Evolutionary conservation across 2,113 vertebrate genomes (phyloP).

Genomic region (Pelodiscus sinensis): DNA sequence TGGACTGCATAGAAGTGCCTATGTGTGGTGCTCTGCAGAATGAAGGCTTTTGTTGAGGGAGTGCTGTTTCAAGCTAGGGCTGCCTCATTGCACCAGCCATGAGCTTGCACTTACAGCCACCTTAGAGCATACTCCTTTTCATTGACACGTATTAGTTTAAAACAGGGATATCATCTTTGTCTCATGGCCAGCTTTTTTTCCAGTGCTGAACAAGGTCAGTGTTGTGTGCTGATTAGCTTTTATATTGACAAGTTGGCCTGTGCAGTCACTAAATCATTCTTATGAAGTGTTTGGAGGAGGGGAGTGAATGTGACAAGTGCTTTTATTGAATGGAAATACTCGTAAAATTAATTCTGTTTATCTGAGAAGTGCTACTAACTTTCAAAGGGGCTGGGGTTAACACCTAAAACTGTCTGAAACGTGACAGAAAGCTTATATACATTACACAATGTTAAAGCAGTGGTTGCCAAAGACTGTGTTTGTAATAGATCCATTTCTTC

Average conservation of each 20-base stretch:
- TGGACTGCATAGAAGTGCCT: background rate
- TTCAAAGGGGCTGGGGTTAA: conserved; percentile 20
- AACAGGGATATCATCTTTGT: background rate
- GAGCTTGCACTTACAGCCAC: background rate
- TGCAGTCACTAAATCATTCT: background rate
- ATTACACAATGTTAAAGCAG: too few species aligned
- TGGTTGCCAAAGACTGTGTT: too few species aligned
- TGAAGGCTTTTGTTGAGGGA: too few species aligned
- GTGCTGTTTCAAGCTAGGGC: background rate
- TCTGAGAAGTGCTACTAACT: conserved; percentile 13
- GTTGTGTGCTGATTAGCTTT: background rate
- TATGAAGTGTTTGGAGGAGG: background rate
- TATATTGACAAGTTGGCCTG: background rate
- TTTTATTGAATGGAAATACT: background rate
- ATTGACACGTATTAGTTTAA: background rate
- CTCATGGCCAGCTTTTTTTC: background rate
- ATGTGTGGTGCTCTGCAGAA: background rate
- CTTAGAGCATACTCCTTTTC: background rate
- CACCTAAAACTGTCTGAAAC: background rate
- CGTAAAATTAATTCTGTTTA: conserved; percentile 27
- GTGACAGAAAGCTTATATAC: background rate
- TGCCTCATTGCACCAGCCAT: fast-evolving
- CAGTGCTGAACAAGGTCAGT: background rate
- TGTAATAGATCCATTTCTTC: too few species aligned
- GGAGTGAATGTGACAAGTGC: background rate